Conservation (phyloP, 2,113 vertebrate genomes). For the Drymodes brunneopygia region DNA sequence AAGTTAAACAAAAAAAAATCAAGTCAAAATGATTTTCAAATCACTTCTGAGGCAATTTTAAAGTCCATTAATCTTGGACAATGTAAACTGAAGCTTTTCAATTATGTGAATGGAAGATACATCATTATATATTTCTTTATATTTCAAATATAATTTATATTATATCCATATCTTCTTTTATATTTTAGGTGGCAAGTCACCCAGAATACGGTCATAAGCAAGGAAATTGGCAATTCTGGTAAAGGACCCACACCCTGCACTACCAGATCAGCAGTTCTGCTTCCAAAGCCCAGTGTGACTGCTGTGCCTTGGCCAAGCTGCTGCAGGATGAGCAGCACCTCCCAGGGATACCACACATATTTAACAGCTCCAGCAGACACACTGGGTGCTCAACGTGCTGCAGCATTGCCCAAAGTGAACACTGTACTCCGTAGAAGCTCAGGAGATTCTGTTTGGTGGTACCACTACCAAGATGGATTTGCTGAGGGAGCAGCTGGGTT, state of each 20-base stretch:
- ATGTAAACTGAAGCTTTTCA: not conserved
- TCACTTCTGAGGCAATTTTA: not conserved
- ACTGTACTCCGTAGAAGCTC: rapidly evolving
- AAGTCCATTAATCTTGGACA: not conserved
- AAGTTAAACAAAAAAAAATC: not conserved
- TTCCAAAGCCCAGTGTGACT: not conserved
- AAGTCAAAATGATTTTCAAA: not conserved
- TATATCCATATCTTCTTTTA: not conserved
- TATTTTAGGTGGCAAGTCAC: not conserved
- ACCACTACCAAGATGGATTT: not conserved
- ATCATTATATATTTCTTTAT: not conserved
- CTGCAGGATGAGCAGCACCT: not conserved
- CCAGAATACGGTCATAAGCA: not conserved
- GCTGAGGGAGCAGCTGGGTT: not conserved
- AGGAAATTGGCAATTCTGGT: not conserved
- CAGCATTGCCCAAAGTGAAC: not conserved
- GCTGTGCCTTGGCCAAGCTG: not conserved
- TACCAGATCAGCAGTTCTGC: not conserved
- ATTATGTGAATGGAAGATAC: not conserved
- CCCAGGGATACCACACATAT: rapidly evolving
- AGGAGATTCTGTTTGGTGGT: not conserved
- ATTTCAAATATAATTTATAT: not conserved
- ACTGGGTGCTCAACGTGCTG: rapidly evolving
- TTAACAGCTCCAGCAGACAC: not conserved
- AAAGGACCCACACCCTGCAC: not conserved